Evolutionary conservation across 2,113 vertebrate genomes (phyloP).

Genomic region (Cichladusa arquata): DNA sequence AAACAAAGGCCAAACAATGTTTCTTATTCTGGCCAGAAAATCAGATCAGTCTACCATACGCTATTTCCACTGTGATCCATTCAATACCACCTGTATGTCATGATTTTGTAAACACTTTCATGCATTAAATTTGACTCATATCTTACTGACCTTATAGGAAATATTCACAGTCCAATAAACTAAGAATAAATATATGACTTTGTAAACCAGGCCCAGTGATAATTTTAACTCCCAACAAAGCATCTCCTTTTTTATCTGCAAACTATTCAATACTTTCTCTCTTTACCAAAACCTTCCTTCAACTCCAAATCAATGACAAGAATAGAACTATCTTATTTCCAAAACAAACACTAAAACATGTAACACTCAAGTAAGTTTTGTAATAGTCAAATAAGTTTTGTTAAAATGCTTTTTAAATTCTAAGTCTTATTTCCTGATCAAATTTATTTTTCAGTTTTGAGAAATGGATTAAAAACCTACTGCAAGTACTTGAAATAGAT

Average conservation of each 20-base stretch:
- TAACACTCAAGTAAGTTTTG: neutral
- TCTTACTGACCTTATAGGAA: neutral
- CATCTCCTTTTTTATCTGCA: neutral
- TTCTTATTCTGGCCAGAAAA: neutral
- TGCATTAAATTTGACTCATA: neutral
- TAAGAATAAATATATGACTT: neutral
- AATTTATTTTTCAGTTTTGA: neutral
- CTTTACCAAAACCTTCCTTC: neutral
- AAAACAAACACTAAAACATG: neutral
- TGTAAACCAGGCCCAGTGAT: neutral
- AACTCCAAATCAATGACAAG: neutral
- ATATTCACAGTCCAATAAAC: neutral
- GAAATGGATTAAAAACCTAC: neutral
- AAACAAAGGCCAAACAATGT: fast-evolving
- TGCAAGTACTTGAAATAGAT: neutral
- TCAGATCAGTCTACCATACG: neutral
- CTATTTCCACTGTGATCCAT: neutral
- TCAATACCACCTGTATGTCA: neutral
- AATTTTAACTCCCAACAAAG: neutral
- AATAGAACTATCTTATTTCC: neutral
- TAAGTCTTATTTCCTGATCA: neutral
- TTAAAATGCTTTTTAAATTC: neutral
- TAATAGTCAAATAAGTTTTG: neutral
- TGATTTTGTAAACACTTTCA: neutral
- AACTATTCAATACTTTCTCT: neutral